Base-by-base conservation (phyloP, 2,888 invertebrate genomes). In the Xestobium rufovillosum region DNA sequence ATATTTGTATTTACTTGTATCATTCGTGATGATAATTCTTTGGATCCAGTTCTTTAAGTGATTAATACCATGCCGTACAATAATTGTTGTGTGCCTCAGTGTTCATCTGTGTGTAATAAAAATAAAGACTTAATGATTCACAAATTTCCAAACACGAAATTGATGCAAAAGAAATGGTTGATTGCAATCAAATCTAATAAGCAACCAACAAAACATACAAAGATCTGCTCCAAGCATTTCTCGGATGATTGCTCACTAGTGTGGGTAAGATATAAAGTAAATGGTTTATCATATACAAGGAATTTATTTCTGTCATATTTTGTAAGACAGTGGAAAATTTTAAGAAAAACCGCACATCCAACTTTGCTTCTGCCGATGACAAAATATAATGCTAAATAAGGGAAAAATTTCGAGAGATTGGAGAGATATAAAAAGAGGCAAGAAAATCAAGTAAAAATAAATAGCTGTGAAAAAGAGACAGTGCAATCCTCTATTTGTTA, bases 111-210 rank as follows among this genome's bases (percentile, higher is more conserved):
- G n/a, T 6, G 6, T n/a, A 19, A n/a, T n/a, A 19, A n/a, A 19
- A 8, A 19, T n/a, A 19, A 19, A 19, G n/a, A 19, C 23, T 19
- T 19, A 19, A 19, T 19, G 23, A 8, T 19, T 19, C 23, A 19
- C 23, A 19, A 19, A n/a, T 19, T 19, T 19, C n/a, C 23, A 8
- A 19, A 19, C n/a, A 8, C 6, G 6, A 6, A 6, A 8, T 6
- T n/a, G n/a, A 19, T 19, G 23, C 23, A n/a, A 19, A 19, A 19
- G n/a, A 19, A 19, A n/a, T 19, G 23, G 23, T n/a, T n/a, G 23
- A n/a, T 19, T 19, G 23, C 23, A 19, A 19, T 19, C 6, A 19
- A 19, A 19, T 19, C 23, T 19, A n/a, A n/a, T 8, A 19, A 19
- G 23, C 6, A 19, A 19, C 23, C 23, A 8, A 8, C 23, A 6